Evolutionary conservation across 2,888 invertebrate genomes (phyloP), one percentile per base, ranked within the genome.

Genomic region (Tenthredo livida): DNA sequence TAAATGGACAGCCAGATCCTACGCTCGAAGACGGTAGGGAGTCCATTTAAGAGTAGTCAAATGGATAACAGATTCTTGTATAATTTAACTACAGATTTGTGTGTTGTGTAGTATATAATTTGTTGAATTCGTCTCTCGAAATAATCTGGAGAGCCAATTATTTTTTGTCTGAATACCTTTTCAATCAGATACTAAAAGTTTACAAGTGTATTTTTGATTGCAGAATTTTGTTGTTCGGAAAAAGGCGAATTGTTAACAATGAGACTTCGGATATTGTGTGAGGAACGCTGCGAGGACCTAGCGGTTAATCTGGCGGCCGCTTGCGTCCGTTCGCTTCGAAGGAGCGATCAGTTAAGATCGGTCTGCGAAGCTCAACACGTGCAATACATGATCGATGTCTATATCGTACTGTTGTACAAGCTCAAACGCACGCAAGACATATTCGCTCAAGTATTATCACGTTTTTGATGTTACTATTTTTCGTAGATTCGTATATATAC

Each of bases 221-320:
- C 94, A 94, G 94, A 94, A 93, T 96, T 96, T 94, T 94, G 96
- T 91, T 94, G 94, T 88, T 94, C 94, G 89, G 96, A 96, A 93
- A 94, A 95, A 86, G 95, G 95, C 73, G 94, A 94, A 88, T 93
- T 95, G 91, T 94, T 96, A 90, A 94, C 94, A 90, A 94, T 95
- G 92, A 94, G 96, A 87, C 93, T 96, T 87, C 95, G 95, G 85
- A 95, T 95, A 92, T 94, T 96, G 88, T 95, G 95, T 89, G 94
- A 95, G 89, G 94, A 95, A 85, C 94, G 94, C 88, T 95, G 95
- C 93, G 94, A 95, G 92, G 96, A 96, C 91, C 93, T 96, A 87
- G 96, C 96, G 87, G 93, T 95, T 85, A 92, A 94, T 86, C 94
- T 96, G 86, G 94, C 95, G 50, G 92, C 94, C 85, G 94, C 95